phyloP scores from a whole-genome alignment of 2,797 vertebrate genomes.

The Varecia variegata region DNA sequence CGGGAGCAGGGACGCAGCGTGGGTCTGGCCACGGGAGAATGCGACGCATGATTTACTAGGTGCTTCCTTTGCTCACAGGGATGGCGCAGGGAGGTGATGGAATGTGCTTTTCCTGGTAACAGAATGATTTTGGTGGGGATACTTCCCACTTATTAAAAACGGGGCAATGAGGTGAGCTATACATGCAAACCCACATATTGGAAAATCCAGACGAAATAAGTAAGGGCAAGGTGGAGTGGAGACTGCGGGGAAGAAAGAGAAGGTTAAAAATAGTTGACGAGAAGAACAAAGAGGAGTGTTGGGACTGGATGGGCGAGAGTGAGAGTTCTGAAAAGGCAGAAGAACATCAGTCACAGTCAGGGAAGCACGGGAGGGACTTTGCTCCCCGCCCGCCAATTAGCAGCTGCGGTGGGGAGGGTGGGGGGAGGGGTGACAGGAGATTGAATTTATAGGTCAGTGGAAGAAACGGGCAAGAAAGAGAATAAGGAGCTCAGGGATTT shows the following conservation, averaged over 20 bases:
- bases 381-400: not conserved
- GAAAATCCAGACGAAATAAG: conserved; percentile 44
- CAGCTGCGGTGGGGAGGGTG: not conserved
- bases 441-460: not conserved
- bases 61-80: not conserved
- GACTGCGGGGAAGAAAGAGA: not conserved
- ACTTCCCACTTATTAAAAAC: conserved; percentile 60
- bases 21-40: not conserved
- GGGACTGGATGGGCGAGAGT: not conserved
- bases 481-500: not conserved
- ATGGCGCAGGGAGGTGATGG: not conserved
- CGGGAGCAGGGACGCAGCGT: not conserved
- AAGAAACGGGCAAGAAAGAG: not conserved
- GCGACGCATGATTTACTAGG: conserved; percentile 22
- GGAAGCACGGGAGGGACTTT: not conserved
- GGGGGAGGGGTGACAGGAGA: not conserved
- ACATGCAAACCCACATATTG: not conserved
- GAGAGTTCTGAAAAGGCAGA: not conserved
- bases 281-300: not conserved
- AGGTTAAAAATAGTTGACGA: not conserved
- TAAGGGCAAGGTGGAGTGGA: not conserved
- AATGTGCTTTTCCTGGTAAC: conserved; percentile 4
- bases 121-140: conserved; percentile 23
- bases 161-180: conserved; percentile 55
- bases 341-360: not conserved